Conservation (phyloP, 2,888 invertebrate genomes). For the Sepiola atlantica region DNA sequence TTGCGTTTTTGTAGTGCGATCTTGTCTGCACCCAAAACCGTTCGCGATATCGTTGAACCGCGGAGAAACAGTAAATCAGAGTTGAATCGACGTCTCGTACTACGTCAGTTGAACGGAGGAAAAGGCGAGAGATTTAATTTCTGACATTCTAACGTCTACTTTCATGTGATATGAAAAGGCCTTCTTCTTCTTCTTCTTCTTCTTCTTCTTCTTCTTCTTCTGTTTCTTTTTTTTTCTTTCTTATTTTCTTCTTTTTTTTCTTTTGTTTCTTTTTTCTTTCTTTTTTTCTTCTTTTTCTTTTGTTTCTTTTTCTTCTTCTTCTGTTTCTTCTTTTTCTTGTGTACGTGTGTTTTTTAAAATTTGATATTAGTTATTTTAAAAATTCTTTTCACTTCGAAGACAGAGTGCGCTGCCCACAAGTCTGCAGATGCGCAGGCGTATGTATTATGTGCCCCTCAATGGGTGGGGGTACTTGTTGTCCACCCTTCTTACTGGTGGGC, state of each 20-base stretch:
- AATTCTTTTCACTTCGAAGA: too few species aligned
- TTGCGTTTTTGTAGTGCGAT: neutral
- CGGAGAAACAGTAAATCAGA: neutral
- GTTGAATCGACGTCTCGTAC: neutral
- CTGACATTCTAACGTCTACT: neutral
- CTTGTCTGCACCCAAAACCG: neutral
- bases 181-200: neutral
- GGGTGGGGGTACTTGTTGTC: too few species aligned
- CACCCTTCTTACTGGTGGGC: too few species aligned
- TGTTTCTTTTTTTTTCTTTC: neutral
- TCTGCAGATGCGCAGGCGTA: too few species aligned
- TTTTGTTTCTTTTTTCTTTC: neutral
- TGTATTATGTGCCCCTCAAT: too few species aligned
- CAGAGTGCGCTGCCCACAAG: too few species aligned
- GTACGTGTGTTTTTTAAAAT: neutral
- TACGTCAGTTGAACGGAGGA: neutral
- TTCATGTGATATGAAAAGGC: neutral
- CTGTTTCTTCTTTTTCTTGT: neutral
- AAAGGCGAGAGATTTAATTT: neutral
- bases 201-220: neutral
- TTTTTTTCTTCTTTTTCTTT: too few species aligned
- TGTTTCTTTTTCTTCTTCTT: neutral
- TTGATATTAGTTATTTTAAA: too few species aligned
- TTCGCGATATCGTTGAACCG: neutral
- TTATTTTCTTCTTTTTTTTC: neutral